These are phyloP conservation scores for Invenusta paracnida DNA, from an alignment of 2,888 invertebrate species.

Conservation along the genomic window DNA sequence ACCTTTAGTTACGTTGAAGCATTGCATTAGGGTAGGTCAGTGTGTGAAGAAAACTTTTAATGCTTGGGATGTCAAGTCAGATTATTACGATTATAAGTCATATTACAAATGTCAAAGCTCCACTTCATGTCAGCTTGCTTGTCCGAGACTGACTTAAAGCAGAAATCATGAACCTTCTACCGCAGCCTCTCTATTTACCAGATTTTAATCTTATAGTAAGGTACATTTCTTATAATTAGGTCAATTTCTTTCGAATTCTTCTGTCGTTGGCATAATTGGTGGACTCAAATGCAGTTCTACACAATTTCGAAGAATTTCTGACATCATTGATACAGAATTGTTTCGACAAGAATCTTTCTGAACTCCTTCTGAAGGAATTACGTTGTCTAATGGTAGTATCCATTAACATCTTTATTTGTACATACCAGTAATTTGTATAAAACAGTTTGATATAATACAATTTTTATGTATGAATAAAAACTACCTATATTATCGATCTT, in stretches of 20 bases:
- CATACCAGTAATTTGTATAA: not conserved
- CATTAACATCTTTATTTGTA: not conserved
- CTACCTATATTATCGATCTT: not conserved
- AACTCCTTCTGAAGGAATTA: not conserved
- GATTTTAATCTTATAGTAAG: not conserved
- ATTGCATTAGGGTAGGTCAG: too few relatives aligned
- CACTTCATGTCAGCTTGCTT: not conserved
- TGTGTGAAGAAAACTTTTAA: too few relatives aligned
- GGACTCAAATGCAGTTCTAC: not conserved
- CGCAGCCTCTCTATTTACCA: not conserved
- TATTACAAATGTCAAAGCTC: not conserved
- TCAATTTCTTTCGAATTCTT: not conserved
- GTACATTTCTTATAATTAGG: not conserved
- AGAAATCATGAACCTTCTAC: not conserved
- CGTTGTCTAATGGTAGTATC: not conserved
- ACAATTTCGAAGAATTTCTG: not conserved
- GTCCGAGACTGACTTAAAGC: not conserved
- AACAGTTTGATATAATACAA: not conserved
- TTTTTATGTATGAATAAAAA: not conserved
- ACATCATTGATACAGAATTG: not conserved
- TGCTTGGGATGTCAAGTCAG: not conserved
- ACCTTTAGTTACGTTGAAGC: too few relatives aligned
- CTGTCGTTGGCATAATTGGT: not conserved
- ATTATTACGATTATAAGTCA: not conserved
- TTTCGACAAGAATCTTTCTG: not conserved